Base-by-base conservation (phyloP, 2,797 vertebrate species). In the Pampus argenteus region DNA sequence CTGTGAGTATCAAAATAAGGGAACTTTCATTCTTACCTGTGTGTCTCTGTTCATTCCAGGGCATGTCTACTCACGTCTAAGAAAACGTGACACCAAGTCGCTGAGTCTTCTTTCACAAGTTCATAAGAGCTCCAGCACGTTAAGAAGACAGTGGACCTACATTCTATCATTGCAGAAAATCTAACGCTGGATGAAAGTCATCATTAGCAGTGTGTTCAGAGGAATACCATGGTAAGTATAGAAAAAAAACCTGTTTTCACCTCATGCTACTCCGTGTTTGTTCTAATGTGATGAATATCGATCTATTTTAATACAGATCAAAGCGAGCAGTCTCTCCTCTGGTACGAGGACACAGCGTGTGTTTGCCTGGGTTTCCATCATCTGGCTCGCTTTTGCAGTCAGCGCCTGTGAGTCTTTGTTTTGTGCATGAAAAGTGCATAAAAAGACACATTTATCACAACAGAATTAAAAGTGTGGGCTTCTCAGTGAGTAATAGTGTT, bases 51-150 rank as follows among this genome's bases (percentile, higher is more conserved):
- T 51, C 71, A 78, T 88, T 84, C 83, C 85, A 36, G 56, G 29
- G 17, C 90, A 71, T 36, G 91, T 77, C 78, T 8, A 1, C 7
- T 81, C 90, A 62, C 3, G 89, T 50, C 28, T 5, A 7, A 6
- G 18, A 56, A 55, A 65, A 44, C 55, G 9, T 20, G 36, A 58
- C 26, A 42, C n/a, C 17, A 7, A 44, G 6, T 58, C 23, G 0
- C 18, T 31, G 2, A 22, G 9, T 9, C 1, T 31, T 49, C 7
- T 1, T 28, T 10, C 23, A 3, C 0, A 20, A 4, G 0, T 50
- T 2, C 42, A 3, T 2, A 3, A n/a, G 4, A 34, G 45, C 51
- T 14, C 2, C 17, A 23, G 1, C 36, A 17, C 34, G 3, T 25
- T 17, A 0, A n/a, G n/a, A 50, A 3, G 17, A 40, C 22, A 47